These are phyloP conservation scores for Leucophenga montana DNA, from an alignment of 2,888 invertebrate genomes.

Conservation along the genomic window DNA sequence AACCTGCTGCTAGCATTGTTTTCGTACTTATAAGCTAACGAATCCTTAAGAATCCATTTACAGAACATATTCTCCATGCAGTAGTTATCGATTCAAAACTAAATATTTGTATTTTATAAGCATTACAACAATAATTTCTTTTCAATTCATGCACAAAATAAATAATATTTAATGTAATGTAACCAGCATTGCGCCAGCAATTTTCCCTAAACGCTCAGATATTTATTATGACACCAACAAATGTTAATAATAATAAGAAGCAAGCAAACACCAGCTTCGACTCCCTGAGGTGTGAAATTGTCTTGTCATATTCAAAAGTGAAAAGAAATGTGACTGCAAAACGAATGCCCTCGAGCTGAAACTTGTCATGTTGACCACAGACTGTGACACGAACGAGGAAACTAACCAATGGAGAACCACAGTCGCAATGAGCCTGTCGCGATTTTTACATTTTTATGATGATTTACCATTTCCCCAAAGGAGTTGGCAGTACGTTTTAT, in stretches of 20 bases:
- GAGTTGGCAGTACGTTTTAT: background rate
- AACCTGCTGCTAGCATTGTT: too few species aligned
- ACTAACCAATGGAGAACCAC: background rate
- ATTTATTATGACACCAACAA: conserved; percentile 22
- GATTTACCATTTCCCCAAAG: conserved; percentile 57
- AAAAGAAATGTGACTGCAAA: conserved; percentile 35
- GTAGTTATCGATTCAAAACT: too few species aligned
- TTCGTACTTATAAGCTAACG: too few species aligned
- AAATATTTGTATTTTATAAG: too few species aligned
- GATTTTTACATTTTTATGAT: conserved; percentile 54
- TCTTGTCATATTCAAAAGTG: conserved; percentile 54
- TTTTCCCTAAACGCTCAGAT: background rate
- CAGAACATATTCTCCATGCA: too few species aligned
- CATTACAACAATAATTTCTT: too few species aligned
- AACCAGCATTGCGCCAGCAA: background rate
- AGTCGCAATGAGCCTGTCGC: conserved; percentile 52
- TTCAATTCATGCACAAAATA: background rate
- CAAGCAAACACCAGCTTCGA: conserved; percentile 39
- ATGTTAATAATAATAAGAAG: background rate
- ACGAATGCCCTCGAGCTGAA: conserved; percentile 16
- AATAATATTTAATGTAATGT: background rate
- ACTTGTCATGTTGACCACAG: conserved; percentile 29
- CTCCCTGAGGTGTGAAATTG: conserved; percentile 66
- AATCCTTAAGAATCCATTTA: too few species aligned
- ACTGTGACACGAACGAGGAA: conserved; percentile 26